Evolutionary conservation across 2,888 invertebrate genomes (phyloP).

Genomic region (Papilio protenor): DNA sequence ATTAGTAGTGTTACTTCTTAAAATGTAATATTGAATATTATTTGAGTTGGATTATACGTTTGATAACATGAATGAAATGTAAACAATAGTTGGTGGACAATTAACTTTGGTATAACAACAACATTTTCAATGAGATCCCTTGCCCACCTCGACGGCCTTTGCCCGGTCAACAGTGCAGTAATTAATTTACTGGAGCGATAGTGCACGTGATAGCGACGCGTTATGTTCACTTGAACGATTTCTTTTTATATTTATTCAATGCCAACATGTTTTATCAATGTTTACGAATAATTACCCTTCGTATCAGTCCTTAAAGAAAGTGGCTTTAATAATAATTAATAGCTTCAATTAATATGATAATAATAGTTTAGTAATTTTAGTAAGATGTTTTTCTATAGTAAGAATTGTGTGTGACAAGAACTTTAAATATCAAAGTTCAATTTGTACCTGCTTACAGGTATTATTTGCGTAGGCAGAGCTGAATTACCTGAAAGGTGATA

Average conservation of each 20-base stretch:
- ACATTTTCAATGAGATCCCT: conserved; percentile 38
- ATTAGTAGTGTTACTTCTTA: background rate
- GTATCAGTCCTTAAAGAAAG: conserved; percentile 9
- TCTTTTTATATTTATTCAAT: conserved; percentile 24
- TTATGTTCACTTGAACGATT: conserved; percentile 23
- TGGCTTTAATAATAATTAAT: background rate
- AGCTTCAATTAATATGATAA: background rate
- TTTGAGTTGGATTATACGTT: background rate
- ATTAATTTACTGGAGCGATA: conserved; percentile 39
- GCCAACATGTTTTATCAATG: conserved; percentile 3
- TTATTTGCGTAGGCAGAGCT: background rate
- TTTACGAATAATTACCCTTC: conserved; percentile 16
- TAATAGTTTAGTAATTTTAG: background rate
- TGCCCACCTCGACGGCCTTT: conserved; percentile 30
- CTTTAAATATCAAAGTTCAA: background rate
- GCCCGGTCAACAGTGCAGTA: conserved; percentile 27
- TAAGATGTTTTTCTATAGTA: background rate
- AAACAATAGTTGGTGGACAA: conserved; percentile 13
- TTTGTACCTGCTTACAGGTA: too few species aligned
- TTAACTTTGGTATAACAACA: conserved; percentile 40
- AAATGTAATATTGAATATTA: background rate
- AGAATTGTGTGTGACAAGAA: background rate
- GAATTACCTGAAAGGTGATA: background rate
- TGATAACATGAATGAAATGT: conserved; percentile 27
- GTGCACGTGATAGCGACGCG: conserved; percentile 20